Evolutionary conservation across 1,140 invertebrate genomes (phyloP).

Genomic region (Galleria mellonella): DNA sequence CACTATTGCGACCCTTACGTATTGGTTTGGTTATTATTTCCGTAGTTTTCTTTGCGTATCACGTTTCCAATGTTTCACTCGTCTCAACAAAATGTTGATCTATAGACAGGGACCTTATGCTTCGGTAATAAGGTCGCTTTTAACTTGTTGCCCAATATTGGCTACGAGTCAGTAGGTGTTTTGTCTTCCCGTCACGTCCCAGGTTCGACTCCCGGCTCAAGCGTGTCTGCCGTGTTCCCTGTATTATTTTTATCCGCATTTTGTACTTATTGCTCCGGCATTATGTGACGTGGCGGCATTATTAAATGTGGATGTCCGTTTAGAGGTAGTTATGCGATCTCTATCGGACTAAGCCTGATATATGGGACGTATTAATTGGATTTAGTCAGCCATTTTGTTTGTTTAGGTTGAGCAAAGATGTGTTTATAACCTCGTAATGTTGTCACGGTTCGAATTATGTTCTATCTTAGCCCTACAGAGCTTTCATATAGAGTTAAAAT

Average conservation of each 20-base stretch:
- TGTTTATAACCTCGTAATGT: too few species aligned
- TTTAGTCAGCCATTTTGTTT: too few species aligned
- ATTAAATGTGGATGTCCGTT: conserved; percentile 29
- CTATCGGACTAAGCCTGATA: too few species aligned
- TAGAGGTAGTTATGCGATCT: not conserved
- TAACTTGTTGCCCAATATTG: conserved; percentile 1
- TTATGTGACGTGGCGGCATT: conserved; percentile 30
- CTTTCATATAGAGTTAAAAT: too few species aligned
- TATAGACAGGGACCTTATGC: conserved; percentile 2
- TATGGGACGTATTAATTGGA: too few species aligned
- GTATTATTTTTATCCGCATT: conserved; percentile 33
- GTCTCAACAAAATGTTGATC: conserved; percentile 15
- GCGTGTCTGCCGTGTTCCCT: conserved; percentile 3
- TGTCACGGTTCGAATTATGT: too few species aligned
- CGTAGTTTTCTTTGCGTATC: conserved; percentile 29
- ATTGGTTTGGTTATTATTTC: conserved; percentile 33
- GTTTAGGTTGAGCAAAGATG: too few species aligned
- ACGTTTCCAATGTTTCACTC: conserved; percentile 19
- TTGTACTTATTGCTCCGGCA: conserved; percentile 33
- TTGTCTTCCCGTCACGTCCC: conserved; percentile 36
- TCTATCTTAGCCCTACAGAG: too few species aligned
- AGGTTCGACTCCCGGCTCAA: conserved; percentile 21
- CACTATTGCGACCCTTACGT: too few species aligned
- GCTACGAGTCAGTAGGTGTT: conserved; percentile 13
- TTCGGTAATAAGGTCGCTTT: too few species aligned